Conservation (phyloP, 2,888 invertebrate species). For the Calliphora vomitoria region DNA sequence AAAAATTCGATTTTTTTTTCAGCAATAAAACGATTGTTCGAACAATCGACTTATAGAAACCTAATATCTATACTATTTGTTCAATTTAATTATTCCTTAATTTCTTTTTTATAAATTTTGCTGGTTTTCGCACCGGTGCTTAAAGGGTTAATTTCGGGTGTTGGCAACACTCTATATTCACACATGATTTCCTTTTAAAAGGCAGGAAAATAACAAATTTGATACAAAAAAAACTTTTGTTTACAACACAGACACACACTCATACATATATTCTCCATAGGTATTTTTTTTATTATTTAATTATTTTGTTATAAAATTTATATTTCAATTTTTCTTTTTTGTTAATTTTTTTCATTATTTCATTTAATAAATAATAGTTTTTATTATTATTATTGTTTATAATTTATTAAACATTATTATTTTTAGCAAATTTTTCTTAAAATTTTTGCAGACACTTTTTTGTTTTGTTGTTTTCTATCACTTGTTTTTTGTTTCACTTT, state of each 20-base stretch:
- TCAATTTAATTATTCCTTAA: no score
- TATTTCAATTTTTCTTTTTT: neutral
- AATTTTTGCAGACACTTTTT: slow-evolving; percentile 9
- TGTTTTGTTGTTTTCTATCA: neutral
- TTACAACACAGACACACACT: slow-evolving; percentile 11
- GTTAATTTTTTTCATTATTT: neutral
- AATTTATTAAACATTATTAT: neutral
- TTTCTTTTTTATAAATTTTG: no score
- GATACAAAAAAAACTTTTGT: slow-evolving; percentile 2
- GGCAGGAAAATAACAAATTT: neutral
- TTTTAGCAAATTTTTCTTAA: neutral
- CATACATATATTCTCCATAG: neutral
- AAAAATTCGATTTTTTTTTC: no score
- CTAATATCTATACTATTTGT: no score
- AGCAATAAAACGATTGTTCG: no score
- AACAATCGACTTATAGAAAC: no score
- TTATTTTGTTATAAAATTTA: no score
- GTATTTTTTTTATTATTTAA: no score
- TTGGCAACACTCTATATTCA: neutral
- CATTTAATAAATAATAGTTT: neutral
- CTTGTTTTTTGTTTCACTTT: neutral
- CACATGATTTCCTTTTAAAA: neutral
- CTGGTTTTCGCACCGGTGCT: neutral
- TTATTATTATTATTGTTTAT: neutral
- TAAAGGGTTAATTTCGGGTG: neutral